Evolutionary conservation across 2,797 vertebrate genomes (phyloP), one percentile per base, ranked within the genome.

Genomic region (Danio choprae): DNA sequence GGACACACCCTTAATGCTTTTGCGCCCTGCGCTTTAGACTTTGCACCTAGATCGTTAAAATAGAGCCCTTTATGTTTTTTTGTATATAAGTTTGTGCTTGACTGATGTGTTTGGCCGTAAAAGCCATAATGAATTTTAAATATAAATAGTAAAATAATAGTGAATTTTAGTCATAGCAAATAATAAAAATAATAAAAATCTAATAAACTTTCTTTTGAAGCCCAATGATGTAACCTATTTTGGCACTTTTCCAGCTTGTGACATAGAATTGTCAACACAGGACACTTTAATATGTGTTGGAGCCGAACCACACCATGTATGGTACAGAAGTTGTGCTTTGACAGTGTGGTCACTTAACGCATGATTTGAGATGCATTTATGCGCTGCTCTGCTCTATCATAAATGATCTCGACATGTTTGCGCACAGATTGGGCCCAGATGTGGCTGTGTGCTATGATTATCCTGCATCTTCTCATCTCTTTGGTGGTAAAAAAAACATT

Each of bases 341-440:
- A 69, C 13, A 58, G 29, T 3, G 7, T 50, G 43, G 29, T 56
- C 67, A 71, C 62, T 80, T 59, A 43, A 68, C 18, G 41, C 65
- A 75, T 12, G 53, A 78, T 22, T 43, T 69, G n/a, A 60, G 67
- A 58, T 0, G 8, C 40, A 16, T 46, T 20, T n/a, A 29, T 22
- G n/a, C 16, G 5, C 22, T 51, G 22, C 43, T 70, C 53, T 79
- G 41, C 43, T 46, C 72, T 55, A 74, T 55, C 64, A 72, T 50
- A 63, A 40, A 69, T 29, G 16, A 73, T 13, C 55, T 43, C 7
- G 55, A 65, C 73, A 71, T 13, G 20, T 55, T 18, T 63, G 38
- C 1, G 7, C 16, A 70, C 15, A 82, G 50, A 74, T 46, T 72
- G 64, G 29, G 12, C 40, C 67, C 83, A 78, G 78, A 72, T 75